Evolutionary conservation across 2,113 vertebrate species (phyloP), one percentile per base, ranked within the genome.

Genomic region (Poeciliopsis occidentalis): DNA sequence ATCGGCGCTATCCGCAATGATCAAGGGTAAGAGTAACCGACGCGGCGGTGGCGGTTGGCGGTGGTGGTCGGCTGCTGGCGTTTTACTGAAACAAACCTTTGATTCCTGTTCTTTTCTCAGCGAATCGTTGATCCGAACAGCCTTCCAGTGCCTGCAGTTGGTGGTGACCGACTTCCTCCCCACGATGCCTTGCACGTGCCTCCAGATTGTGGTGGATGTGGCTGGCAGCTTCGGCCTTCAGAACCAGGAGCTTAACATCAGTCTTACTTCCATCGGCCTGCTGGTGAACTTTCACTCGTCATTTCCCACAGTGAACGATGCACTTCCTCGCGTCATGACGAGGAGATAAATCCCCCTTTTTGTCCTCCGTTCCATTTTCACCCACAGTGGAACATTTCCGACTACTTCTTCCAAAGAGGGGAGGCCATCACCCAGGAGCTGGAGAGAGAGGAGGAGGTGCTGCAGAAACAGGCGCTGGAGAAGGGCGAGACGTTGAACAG

Each of bases 221-320:
- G 98, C 98, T 60, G 96, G 98, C 85, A 99, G 97, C 93, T 99
- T 99, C 90, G 98, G 98, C 71, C 96, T 99, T 89, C 98, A 99
- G 92, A 99, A 99, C 92, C 98, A 99, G 92, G 98, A 99, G 87
- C 94, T 99, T 80, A 99, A 99, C 91, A 99, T 99, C 93, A 99
- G 98, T 89, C 95, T 99, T 91, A 99, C 98, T 64, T 99, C 98
- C 80, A 99, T 99, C 77, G 98, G 98, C 71, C 95, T 99, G 61
- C 91, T 99, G 96, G 98, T 99, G 86, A 95, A 94, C 39, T 29
- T 7, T 37, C 34, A 60, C 64, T 24, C 24, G 27, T 31, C 34
- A 29, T 17, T 8, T 17, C 8, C 30, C 30, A 15, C 6, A 19
- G 44, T 47, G 44, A 19, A 47, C 5, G 44, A 47, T 19, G 15